Evolutionary conservation across 2,888 invertebrate genomes (phyloP).

Genomic region (Tiphia femorata): DNA sequence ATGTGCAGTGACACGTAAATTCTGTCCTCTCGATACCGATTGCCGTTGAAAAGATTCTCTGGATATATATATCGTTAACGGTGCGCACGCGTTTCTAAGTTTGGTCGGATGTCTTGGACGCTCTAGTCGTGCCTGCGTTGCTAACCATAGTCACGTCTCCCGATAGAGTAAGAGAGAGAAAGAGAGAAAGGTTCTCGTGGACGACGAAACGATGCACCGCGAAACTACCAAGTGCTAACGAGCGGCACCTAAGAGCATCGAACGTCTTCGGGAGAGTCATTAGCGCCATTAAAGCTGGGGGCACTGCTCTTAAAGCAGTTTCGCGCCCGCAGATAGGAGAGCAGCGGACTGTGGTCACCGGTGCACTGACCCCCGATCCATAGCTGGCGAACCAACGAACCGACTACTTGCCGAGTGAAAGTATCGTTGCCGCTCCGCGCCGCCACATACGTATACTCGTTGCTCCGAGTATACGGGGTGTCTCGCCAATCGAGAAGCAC

Average conservation of each 20-base stretch:
- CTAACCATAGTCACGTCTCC: too few species aligned
- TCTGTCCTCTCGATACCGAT: too few species aligned
- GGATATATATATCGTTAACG: too few species aligned
- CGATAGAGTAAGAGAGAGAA: too few species aligned
- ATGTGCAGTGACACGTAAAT: too few species aligned
- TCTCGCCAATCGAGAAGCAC: constrained; percentile 16
- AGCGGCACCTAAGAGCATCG: too few species aligned
- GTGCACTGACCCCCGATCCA: constrained; percentile 64
- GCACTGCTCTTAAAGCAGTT: constrained; percentile 27
- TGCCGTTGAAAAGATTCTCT: too few species aligned
- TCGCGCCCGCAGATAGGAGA: constrained; percentile 34
- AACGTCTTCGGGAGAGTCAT: constrained; percentile 27
- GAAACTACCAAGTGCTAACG: constrained; percentile 8
- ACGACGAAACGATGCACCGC: background rate
- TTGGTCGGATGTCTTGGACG: too few species aligned
- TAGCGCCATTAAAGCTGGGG: too few species aligned
- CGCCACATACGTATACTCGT: constrained; percentile 40
- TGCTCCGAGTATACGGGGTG: constrained; percentile 18
- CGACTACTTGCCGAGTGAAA: constrained; percentile 59
- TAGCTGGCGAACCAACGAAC: constrained; percentile 52
- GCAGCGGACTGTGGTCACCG: constrained; percentile 47
- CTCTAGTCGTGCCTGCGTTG: too few species aligned
- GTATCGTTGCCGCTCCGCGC: constrained; percentile 52
- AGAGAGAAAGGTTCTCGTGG: background rate
- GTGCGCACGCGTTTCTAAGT: too few species aligned